Evolutionary conservation across 2,113 vertebrate genomes (phyloP).

Genomic region (Erinaceus europaeus): DNA sequence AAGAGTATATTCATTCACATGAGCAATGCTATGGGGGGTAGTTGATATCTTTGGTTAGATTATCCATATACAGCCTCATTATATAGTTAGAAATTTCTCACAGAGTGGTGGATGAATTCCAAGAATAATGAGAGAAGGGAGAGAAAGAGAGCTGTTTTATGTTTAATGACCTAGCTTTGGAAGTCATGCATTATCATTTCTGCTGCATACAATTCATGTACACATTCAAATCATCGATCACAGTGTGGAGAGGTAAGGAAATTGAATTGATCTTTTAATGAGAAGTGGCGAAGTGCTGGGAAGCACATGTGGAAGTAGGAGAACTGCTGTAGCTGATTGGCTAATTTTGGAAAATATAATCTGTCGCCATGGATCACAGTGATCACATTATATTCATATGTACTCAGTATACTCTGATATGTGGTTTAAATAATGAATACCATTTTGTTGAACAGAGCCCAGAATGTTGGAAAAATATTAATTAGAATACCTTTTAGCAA

Average conservation of each 20-base stretch:
- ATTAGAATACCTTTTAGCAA: conserved; percentile 31
- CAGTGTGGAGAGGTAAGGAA: not conserved
- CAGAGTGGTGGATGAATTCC: not conserved
- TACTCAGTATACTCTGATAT: not conserved
- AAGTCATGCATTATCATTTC: not conserved
- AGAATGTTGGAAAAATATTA: not conserved
- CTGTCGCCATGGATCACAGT: not conserved
- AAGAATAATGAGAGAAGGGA: not conserved
- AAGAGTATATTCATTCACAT: not conserved
- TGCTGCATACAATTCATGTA: not conserved
- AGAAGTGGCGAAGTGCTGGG: not conserved
- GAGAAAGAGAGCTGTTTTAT: not conserved
- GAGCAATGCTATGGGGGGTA: not conserved
- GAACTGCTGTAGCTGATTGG: not conserved
- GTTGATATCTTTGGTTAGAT: not conserved
- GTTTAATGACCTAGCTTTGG: not conserved
- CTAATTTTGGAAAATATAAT: not conserved
- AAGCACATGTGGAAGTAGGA: not conserved
- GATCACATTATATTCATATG: not conserved
- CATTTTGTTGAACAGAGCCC: not conserved
- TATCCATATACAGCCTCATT: not conserved
- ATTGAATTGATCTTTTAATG: not conserved
- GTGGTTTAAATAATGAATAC: conserved; percentile 12
- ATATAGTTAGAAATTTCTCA: not conserved
- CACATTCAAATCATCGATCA: not conserved